These are phyloP conservation scores for Yasuhikotakia modesta DNA, from an alignment of 2,797 vertebrate genomes.

Conservation along the genomic window DNA sequence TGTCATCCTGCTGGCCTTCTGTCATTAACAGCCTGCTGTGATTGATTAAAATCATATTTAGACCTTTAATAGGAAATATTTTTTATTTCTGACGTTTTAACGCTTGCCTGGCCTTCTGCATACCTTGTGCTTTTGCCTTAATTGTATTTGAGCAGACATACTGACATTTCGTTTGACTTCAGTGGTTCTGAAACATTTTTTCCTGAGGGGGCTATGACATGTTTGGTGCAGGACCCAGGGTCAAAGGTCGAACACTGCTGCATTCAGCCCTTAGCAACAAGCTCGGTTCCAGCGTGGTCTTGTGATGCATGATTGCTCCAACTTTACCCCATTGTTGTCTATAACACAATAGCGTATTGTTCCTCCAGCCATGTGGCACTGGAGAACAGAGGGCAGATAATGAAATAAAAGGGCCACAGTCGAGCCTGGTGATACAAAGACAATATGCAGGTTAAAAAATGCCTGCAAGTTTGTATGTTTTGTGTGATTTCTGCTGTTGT, in stretches of 20 bases:
- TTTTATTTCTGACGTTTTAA: neutral
- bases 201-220: neutral
- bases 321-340: slow-evolving; percentile 61
- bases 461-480: neutral
- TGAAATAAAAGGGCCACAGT: slow-evolving; percentile 1
- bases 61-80: neutral
- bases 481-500: neutral
- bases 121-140: neutral
- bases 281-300: slow-evolving; percentile 48
- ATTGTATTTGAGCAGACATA: neutral
- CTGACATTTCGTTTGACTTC: slow-evolving; percentile 7
- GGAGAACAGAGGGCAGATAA: neutral
- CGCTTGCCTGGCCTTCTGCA: neutral
- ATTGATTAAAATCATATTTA: neutral
- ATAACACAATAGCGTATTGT: slow-evolving; percentile 46
- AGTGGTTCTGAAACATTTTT: slow-evolving; percentile 19
- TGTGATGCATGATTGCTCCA: slow-evolving; percentile 73
- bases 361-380: slow-evolving; percentile 9
- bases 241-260: slow-evolving; percentile 31
- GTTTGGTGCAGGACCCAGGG: neutral
- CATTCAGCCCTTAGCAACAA: slow-evolving; percentile 7
- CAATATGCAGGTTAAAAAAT: neutral
- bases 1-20: neutral
- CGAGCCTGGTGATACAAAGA: neutral
- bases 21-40: neutral